Base-by-base conservation (phyloP, 1,140 invertebrate species). In the Homarus americanus region DNA sequence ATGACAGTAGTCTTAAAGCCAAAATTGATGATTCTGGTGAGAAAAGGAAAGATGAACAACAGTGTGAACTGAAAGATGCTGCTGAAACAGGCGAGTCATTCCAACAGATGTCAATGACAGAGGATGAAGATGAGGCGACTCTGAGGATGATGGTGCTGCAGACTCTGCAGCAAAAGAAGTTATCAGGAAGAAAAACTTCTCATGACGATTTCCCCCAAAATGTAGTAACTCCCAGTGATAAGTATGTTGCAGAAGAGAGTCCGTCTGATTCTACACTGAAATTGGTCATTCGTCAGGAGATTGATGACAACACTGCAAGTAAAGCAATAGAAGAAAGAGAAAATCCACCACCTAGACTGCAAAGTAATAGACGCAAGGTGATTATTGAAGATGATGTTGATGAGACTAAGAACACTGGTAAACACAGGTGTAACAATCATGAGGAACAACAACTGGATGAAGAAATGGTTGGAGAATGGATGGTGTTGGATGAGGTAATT, bases 111-210 rank as follows among this genome's bases (percentile, higher is more conserved):
- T 86, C 72, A 20, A 40, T n/a, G 36, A 58, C 34, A 53, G 88
- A 90, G 41, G 88, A 90, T 28, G 87, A 90, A 40, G 88, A 90
- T 78, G 88, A 90, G 66, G 88, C 83, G n/a, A 83, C 73, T 1
- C 38, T 90, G 10, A 83, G 88, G 49, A 17, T 58, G 72, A 90
- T 83, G 80, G 88, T 83, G 24, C 49, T 90, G 3, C 79, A 76
- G 17, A 90, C 80, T 0, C 44, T 83, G 17, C 34, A 80, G 63
- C 38, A 73, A 20, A 89, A 89, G 63, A 90, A 90, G 28, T 10
- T 3, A 38, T 40, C 75, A 32, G 34, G 36, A 44, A 84, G 28
- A 10, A 58, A 41, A 1, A 84, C 41, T 24, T 3, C 63, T 41
- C 1, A 44, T 10, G 38, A 24, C 24, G 40, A 41, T 1, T 10